A percentile compares a stretch with the other conserved stretches of the same genome.
Conservation (phyloP, 2,797 vertebrate genomes). For the Eleutherodactylus coqui region DNA sequence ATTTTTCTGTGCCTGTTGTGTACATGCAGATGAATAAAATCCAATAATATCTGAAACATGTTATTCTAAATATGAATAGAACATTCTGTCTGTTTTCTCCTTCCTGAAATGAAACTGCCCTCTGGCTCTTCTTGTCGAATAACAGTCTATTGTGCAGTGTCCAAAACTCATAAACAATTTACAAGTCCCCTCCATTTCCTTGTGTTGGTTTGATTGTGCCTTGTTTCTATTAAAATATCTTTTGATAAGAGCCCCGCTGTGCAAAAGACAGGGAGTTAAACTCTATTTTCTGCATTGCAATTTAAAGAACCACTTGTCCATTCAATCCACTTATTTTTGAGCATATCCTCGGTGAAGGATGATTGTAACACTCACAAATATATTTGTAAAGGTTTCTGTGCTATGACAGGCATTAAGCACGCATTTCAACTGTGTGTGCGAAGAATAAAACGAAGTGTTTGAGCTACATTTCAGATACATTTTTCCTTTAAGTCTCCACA, state of each 20-base stretch:
- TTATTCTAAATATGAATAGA: conserved; percentile 71
- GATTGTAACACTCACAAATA: conserved; percentile 35
- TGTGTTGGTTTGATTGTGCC: conserved; percentile 66
- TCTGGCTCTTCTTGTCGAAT: conserved; percentile 74
- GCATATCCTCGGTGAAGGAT: conserved; percentile 5
- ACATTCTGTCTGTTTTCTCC: conserved; percentile 70
- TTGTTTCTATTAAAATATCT: conserved; percentile 66
- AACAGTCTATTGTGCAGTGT: conserved; percentile 72
- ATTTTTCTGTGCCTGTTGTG: conserved; percentile 43
- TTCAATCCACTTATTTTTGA: conserved; percentile 39
- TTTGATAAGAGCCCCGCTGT: conserved; percentile 67
- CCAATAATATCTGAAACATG: conserved; percentile 65
- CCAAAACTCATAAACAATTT: conserved; percentile 70
- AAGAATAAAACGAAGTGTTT: background rate
- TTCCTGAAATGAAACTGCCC: conserved; percentile 71
- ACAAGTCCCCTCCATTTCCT: conserved; percentile 68
- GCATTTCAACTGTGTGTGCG: background rate
- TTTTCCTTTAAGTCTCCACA: background rate
- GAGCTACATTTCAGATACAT: background rate
- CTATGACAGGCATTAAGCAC: background rate
- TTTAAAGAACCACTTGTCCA: conserved; percentile 60
- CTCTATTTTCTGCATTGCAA: conserved; percentile 49
- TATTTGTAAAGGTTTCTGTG: conserved; percentile 10
- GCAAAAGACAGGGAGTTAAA: conserved; percentile 62
- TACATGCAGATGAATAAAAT: conserved; percentile 60